A percentile compares a stretch with the other conserved stretches of the same genome.
phyloP scores from a whole-genome alignment of 2,113 vertebrate species.

The Stegostoma tigrinum region DNA sequence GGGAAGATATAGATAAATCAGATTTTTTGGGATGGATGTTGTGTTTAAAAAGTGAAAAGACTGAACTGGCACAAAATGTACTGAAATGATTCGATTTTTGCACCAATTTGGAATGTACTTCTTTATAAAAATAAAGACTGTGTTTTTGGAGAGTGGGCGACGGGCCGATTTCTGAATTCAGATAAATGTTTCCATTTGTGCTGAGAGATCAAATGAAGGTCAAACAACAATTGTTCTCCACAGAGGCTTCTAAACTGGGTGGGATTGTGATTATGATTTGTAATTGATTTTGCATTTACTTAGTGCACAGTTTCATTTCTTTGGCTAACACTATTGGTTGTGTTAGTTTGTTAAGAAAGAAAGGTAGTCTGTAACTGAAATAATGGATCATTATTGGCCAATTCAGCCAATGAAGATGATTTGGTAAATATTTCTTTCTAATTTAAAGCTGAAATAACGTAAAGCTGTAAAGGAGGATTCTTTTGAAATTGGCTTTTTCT shows the following conservation, averaged over 20 bases:
- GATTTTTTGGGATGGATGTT: background rate
- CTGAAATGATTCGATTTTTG: background rate
- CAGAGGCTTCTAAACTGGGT: background rate
- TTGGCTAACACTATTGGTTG: background rate
- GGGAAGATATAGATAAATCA: background rate
- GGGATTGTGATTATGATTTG: background rate
- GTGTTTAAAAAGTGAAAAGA: background rate
- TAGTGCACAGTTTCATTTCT: background rate
- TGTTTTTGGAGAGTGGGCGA: background rate
- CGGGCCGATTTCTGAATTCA: background rate
- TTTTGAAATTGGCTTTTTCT: background rate
- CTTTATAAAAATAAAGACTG: background rate
- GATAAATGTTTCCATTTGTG: slow-evolving; percentile 4
- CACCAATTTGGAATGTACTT: background rate
- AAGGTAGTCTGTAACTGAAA: background rate
- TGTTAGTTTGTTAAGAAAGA: background rate
- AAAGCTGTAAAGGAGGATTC: background rate
- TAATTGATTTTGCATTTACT: background rate
- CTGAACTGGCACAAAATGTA: background rate
- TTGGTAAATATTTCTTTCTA: background rate
- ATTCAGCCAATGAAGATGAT: background rate
- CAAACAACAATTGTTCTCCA: background rate
- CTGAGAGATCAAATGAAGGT: background rate
- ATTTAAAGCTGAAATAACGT: background rate
- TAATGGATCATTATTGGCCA: background rate